Base-by-base conservation (phyloP, 1,140 invertebrate species). In the Acarapis woodi region DNA sequence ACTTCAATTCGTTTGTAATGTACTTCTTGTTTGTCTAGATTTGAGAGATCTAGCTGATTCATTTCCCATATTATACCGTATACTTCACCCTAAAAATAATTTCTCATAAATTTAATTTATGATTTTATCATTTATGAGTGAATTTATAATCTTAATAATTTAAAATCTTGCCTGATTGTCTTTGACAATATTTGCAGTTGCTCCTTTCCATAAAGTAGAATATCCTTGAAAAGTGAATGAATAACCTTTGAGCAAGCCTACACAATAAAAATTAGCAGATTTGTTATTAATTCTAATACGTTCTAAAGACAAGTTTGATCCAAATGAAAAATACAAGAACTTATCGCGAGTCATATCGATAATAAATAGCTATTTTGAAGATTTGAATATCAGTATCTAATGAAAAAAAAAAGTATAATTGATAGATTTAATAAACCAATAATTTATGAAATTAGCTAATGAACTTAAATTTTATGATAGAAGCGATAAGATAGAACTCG, bases 21-120 rank as follows among this genome's bases (percentile, higher is more conserved):
- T 18, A 22, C 18, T 42, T 42, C 40, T 38, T 42, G 40, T 37
- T 14, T 4, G 30, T 42, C 35, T 19, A 42, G 23, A n/a, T 29
- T 15, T 9, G 18, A n/a, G n/a, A 42, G 20, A 26, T 42, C 40
- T 15, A 12, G 10, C 22, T 42, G 4, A 21, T 19, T 28, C 2
- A 42, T 18, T 8, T 16, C 14, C 30, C 35, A 42, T n/a, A 42
- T 19, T 16, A 32, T 22, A 10, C 40, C 40, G 6, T 18, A 15
- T 4, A 42, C 40, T 15, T 12, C 5, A 19, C 14, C 3, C 40
- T 42, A 24, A 24, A 16, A 14, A 18, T 20, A 38, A 8, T 22
- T n/a, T n/a, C n/a, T n/a, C n/a, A n/a, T 16, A 37, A 14, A 21
- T 12, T 4, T 37, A 36, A 25, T 38, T 19, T 31, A 31, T 6